Evolutionary conservation across 2,888 invertebrate genomes (phyloP).

Genomic region (Oegoconia quadripuncta): DNA sequence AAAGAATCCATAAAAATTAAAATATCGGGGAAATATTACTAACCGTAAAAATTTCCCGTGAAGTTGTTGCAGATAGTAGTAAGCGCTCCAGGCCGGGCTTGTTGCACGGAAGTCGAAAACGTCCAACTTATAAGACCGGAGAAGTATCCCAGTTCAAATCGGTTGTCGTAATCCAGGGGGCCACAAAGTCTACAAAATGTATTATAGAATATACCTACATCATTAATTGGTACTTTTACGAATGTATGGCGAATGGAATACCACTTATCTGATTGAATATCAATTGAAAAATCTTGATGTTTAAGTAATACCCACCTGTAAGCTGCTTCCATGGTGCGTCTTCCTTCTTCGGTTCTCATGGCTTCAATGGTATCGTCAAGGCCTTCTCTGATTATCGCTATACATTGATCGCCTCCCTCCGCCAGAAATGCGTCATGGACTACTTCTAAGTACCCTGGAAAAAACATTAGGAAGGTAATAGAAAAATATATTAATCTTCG

Average conservation of each 20-base stretch:
- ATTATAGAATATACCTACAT: too few relatives aligned
- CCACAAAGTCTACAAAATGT: conserved; percentile 50
- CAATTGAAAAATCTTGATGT: too few relatives aligned
- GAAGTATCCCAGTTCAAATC: conserved; percentile 56
- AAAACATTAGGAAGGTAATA: too few relatives aligned
- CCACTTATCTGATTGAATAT: neutral
- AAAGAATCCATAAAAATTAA: too few relatives aligned
- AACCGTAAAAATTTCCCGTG: conserved; percentile 43
- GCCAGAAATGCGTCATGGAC: conserved; percentile 66
- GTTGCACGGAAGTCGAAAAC: conserved; percentile 55
- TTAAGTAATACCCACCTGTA: conserved; percentile 37
- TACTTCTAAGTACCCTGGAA: conserved; percentile 72
- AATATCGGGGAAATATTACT: conserved; percentile 4
- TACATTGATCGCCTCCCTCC: conserved; percentile 62
- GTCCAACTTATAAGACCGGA: conserved; percentile 61
- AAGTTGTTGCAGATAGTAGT: conserved; percentile 49
- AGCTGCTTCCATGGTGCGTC: conserved; percentile 39
- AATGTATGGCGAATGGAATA: neutral
- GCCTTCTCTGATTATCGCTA: conserved; percentile 50
- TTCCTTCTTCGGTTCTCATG: conserved; percentile 48
- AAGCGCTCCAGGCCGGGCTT: conserved; percentile 51
- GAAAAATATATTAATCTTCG: too few relatives aligned
- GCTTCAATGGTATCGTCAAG: conserved; percentile 52
- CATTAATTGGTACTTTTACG: too few relatives aligned
- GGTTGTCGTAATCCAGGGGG: conserved; percentile 48